Evolutionary conservation across 53 echinoderm and acorn worm species (phyloP).

Genomic region (Apostichopus leukothele): DNA sequence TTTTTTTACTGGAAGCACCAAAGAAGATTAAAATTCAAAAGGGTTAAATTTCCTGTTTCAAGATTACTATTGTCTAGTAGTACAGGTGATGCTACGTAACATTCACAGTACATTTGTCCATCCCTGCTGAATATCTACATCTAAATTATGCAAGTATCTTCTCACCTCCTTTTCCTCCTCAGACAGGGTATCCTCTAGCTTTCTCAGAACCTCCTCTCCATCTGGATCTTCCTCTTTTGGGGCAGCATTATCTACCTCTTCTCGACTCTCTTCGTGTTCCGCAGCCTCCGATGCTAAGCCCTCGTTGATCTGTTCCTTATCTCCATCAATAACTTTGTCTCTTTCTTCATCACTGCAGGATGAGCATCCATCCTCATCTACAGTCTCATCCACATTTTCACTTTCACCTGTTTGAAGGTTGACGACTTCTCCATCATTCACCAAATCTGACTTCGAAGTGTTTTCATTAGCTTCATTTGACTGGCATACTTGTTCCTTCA

Average conservation of each 20-base stretch:
- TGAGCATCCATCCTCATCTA: background rate
- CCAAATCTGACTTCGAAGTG: background rate
- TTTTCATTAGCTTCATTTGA: background rate
- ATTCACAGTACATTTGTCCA: too few species aligned
- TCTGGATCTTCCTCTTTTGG: conserved; percentile 7
- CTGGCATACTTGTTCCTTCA: background rate
- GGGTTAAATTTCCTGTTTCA: too few species aligned
- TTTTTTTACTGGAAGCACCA: too few species aligned
- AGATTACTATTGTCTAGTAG: too few species aligned
- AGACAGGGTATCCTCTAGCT: conserved; percentile 75
- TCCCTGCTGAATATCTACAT: too few species aligned
- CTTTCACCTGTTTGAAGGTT: background rate
- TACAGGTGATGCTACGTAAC: too few species aligned
- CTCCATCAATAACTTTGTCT: background rate
- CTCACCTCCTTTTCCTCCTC: conserved; percentile 79
- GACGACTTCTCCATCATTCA: background rate
- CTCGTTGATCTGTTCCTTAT: background rate
- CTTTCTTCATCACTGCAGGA: background rate
- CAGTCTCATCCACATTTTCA: background rate
- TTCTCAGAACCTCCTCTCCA: conserved; percentile 58
- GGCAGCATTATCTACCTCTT: background rate
- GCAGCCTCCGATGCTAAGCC: conserved; percentile 23
- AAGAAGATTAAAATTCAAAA: too few species aligned
- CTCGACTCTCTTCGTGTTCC: background rate
- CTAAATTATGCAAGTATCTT: background rate